Conservation (phyloP, 2,888 invertebrate genomes). For the Mythimna pallens region DNA sequence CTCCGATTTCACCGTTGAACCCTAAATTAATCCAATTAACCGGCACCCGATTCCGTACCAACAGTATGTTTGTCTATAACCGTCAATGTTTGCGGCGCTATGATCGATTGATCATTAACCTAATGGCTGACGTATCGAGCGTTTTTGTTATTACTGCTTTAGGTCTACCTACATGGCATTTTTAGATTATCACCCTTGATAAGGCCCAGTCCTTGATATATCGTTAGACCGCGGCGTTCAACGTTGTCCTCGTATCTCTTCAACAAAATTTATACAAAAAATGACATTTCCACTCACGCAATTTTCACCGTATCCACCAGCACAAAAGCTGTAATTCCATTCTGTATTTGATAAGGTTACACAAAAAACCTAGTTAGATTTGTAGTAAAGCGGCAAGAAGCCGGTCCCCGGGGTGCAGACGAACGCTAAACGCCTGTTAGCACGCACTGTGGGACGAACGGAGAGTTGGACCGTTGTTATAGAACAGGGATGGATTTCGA, state of each 20-base stretch:
- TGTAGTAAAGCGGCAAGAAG: slow-evolving; percentile 79
- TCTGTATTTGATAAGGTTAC: slow-evolving; percentile 70
- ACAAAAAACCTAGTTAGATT: slow-evolving; percentile 84
- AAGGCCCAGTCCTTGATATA: background rate
- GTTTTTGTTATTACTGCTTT: slow-evolving; percentile 52
- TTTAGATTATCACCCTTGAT: slow-evolving; percentile 34
- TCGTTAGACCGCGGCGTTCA: background rate
- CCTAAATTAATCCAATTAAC: slow-evolving; percentile 73
- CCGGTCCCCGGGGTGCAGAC: slow-evolving; percentile 74
- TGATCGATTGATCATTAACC: slow-evolving; percentile 83
- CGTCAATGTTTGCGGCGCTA: slow-evolving; percentile 71
- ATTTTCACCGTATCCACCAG: slow-evolving; percentile 2
- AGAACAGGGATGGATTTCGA: slow-evolving; percentile 62
- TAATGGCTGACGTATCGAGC: slow-evolving; percentile 70
- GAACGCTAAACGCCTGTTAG: slow-evolving; percentile 90
- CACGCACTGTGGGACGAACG: slow-evolving; percentile 85
- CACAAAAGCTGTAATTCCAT: slow-evolving; percentile 50
- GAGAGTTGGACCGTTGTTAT: slow-evolving; percentile 63
- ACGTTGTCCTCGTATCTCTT: background rate
- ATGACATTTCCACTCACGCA: background rate
- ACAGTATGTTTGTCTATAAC: slow-evolving; percentile 62
- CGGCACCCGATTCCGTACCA: slow-evolving; percentile 66
- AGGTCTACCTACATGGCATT: slow-evolving; percentile 12
- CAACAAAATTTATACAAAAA: background rate
- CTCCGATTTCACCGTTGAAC: slow-evolving; percentile 32